Conservation (phyloP, 2,888 invertebrate genomes). For the Yponomeuta malinellus region DNA sequence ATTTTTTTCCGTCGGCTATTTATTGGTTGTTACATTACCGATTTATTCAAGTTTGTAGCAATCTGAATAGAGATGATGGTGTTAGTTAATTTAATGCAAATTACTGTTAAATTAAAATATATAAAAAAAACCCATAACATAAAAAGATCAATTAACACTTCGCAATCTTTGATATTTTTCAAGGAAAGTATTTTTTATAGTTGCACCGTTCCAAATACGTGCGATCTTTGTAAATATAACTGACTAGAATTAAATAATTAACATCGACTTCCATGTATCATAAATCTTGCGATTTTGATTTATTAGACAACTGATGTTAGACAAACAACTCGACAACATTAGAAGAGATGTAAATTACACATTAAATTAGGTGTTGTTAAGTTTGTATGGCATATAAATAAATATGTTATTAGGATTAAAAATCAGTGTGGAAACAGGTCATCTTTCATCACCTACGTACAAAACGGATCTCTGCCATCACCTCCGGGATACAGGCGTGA, state of each 20-base stretch:
- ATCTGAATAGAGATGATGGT: background rate
- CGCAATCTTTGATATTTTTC: background rate
- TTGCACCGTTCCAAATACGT: background rate
- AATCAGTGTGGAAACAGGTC: no score
- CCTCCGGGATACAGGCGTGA: no score
- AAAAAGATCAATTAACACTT: background rate
- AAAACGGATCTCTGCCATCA: no score
- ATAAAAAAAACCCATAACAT: background rate
- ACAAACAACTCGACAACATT: background rate
- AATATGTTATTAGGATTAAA: no score
- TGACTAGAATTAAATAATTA: background rate
- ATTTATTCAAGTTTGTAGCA: background rate
- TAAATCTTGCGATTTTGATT: background rate
- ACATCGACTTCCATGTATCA: background rate
- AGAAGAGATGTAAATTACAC: background rate
- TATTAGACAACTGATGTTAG: background rate
- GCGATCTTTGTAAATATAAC: background rate
- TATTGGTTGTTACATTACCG: background rate
- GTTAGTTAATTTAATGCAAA: constrained; percentile 1
- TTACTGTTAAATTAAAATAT: background rate
- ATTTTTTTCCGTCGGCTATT: background rate
- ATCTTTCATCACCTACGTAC: no score
- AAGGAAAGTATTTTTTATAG: background rate
- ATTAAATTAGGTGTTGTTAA: no score
- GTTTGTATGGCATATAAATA: no score